Evolutionary conservation across 2,113 vertebrate genomes (phyloP).

Genomic region (Cynopterus brachyotis): DNA sequence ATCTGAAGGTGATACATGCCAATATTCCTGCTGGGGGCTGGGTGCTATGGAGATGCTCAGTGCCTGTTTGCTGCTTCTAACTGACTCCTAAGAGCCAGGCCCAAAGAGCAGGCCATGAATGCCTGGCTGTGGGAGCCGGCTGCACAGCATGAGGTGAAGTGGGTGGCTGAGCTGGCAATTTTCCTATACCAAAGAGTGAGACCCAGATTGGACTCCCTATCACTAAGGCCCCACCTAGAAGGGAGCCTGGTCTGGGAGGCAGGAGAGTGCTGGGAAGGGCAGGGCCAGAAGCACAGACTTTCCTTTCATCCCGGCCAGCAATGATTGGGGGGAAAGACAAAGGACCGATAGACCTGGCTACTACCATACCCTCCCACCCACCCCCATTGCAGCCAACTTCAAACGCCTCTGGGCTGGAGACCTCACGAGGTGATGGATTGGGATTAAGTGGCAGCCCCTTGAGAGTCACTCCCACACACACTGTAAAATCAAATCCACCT

Average conservation of each 20-base stretch:
- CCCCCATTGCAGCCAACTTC: not conserved
- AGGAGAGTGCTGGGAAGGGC: not conserved
- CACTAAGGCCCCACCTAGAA: not conserved
- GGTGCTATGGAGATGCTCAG: not conserved
- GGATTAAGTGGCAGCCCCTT: slow-evolving; percentile 58
- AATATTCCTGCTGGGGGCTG: not conserved
- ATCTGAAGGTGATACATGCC: not conserved
- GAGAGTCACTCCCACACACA: slow-evolving; percentile 74
- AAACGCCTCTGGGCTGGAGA: not conserved
- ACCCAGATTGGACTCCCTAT: not conserved
- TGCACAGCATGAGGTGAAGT: not conserved
- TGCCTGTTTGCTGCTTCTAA: not conserved
- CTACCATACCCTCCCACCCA: not conserved
- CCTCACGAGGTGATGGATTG: slow-evolving; percentile 57
- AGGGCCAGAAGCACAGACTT: not conserved
- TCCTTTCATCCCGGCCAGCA: slow-evolving; percentile 1
- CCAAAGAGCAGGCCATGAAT: not conserved
- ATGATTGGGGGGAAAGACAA: not conserved
- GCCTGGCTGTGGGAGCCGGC: not conserved
- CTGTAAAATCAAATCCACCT: slow-evolving; percentile 37
- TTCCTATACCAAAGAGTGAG: not conserved
- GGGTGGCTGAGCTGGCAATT: slow-evolving; percentile 16
- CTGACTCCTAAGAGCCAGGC: slow-evolving; percentile 4
- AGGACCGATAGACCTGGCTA: not conserved
- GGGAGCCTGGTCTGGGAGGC: not conserved